Evolutionary conservation across 2,797 vertebrate genomes (phyloP), one percentile per base, ranked within the genome.

Genomic region (Schizothorax lantsangensis): DNA sequence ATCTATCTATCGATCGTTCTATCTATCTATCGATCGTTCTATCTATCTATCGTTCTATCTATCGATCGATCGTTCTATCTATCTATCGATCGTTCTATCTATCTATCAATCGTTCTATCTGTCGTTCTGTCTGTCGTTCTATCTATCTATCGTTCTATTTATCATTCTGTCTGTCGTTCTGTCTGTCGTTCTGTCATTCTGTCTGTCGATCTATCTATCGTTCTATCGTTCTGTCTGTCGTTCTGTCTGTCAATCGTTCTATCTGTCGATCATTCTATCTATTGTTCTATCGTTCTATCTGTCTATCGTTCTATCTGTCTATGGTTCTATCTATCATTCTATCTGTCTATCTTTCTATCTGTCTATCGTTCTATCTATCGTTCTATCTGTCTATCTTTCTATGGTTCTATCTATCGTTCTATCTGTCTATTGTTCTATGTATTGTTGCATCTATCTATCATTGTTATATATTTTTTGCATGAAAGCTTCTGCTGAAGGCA

Each of bases 191-290:
- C n/a, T 14, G 14, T 64, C n/a, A n/a, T n/a, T n/a, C n/a, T 14
- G 2, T 64, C n/a, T 6, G 14, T 64, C 9, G 1, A 0, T 26
- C 23, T 26, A 2, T 62, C 26, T 14, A 4, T 62, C 59, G 2
- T 0, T 62, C n/a, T 12, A 1, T 62, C n/a, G 6, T 0, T 33
- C 62, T 33, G 0, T 66, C 26, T 3, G 0, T 66, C 62, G 33
- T 7, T 66, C 30, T 17, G 8, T 66, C 62, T 14, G 0, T 66
- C 26, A 7, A 1, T 68, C 30, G 2, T 1, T 66, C 26, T 17
- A 33, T 66, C 30, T 7, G 1, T 66, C 30, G n/a, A n/a, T n/a
- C n/a, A n/a, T n/a, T n/a, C n/a, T 36, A 0, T 68, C 30, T 3
- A 1, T 66, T 14, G 15, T 0, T 17, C 64, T 33, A 0, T 68